Base-by-base conservation (phyloP, 2,888 invertebrate genomes). In the Tromatobia lineatoria region DNA sequence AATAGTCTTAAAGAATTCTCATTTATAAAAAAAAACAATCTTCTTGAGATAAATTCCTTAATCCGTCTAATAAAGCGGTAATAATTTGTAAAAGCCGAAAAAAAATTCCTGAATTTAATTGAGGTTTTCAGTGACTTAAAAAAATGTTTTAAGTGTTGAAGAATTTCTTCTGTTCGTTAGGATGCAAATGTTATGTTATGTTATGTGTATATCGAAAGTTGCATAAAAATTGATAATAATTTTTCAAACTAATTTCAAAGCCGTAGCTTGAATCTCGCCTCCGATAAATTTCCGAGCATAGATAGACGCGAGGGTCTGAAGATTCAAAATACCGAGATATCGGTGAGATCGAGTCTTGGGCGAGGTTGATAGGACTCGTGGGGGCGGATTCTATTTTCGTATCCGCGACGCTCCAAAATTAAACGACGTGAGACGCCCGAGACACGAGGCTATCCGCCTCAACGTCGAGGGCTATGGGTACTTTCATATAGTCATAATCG, bases 381-480 rank as follows among this genome's bases (percentile, higher is more conserved):
- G 88, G 86, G 89, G 87, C 87, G 87, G 88, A 86, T 86, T 89
- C 91, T 91, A 91, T 91, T 91, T 89, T 88, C 78, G 90, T 87
- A 82, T 71, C 80, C 84, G 81, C 83, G 86, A 73, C 86, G 89
- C 86, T 90, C 91, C 89, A 91, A 91, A 91, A 89, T 91, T 91
- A 91, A 89, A 90, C 90, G 88, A 90, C 90, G 85, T 90, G 89
- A 91, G 88, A 90, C 90, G 89, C 88, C 79, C 83, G 81, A 77
- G 81, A 78, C 80, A 80, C 81, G 80, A 78, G 47, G 76, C 76
- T 70, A 70, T 74, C 71, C 76, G 76, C 67, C 71, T 76, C 76
- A 66, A 34, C 71, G 66, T 80, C 70, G 29, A 71, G 67, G 70
- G 57, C 57, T 74, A 45, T 47, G 69, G 59, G n/a, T 70, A 38